Conservation (phyloP, 2,797 vertebrate genomes). For the Todus mexicanus region DNA sequence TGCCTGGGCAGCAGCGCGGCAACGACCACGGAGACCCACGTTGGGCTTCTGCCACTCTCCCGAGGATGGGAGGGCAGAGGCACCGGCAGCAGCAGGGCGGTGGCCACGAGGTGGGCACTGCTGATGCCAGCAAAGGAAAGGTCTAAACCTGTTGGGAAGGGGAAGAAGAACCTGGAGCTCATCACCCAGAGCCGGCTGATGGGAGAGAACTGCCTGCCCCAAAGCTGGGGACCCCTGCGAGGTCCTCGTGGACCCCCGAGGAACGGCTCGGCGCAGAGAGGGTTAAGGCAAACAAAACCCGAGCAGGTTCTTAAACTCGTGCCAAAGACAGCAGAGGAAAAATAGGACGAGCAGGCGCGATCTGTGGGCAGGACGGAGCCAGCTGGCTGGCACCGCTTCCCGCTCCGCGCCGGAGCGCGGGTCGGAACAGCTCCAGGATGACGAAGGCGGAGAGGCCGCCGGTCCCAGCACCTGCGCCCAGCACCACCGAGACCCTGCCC, state of each 20-base stretch:
- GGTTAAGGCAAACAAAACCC: background rate
- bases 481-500: background rate
- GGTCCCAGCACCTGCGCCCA: background rate
- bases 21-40: accelerated
- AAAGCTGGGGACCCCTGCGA: background rate
- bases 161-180: background rate
- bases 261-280: background rate
- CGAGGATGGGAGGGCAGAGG: background rate
- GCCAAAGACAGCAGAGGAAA: conserved; percentile 32
- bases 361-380: conserved; percentile 45
- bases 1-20: background rate
- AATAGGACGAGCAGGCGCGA: conserved; percentile 23
- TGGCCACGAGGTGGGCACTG: background rate
- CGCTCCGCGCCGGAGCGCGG: background rate
- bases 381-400: conserved; percentile 52
- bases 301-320: background rate
- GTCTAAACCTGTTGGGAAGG: background rate
- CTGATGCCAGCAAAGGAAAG: background rate
- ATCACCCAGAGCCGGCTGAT: background rate
- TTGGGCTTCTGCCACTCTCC: background rate
- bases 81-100: background rate
- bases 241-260: background rate
- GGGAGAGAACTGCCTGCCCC: background rate
- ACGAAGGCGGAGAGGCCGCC: background rate
- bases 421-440: conserved; percentile 41